phyloP scores from a whole-genome alignment of 1,140 invertebrate genomes.

The Macrocentrus cingulum region DNA sequence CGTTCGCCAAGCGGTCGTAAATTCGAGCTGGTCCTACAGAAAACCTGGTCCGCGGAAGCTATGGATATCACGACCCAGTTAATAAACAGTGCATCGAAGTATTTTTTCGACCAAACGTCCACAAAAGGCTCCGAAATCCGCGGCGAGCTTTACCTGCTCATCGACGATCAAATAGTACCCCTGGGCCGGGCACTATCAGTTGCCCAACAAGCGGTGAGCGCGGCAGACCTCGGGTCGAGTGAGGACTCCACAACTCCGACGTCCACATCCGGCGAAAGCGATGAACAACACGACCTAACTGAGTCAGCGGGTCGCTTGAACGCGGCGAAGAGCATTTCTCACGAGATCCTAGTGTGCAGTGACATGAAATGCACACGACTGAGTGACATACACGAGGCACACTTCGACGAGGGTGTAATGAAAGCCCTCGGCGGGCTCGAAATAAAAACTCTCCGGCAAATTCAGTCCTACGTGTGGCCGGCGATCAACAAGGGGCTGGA shows the following conservation, averaged over 20 bases:
- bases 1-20: conserved; percentile 16
- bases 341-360: conserved; percentile 44
- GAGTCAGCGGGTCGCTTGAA: neutral
- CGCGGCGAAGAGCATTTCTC: conserved; percentile 25
- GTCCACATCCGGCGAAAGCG: neutral
- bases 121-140: conserved; percentile 1
- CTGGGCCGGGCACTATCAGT: conserved; percentile 10
- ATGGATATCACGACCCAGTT: neutral
- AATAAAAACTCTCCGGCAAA: conserved; percentile 30
- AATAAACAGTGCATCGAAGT: neutral
- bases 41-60: conserved; percentile 6
- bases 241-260: too few species aligned
- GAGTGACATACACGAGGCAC: conserved; percentile 31
- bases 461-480: conserved; percentile 55
- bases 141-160: conserved; percentile 23
- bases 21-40: conserved; percentile 6
- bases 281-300: neutral
- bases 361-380: conserved; percentile 34
- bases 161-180: conserved; percentile 15
- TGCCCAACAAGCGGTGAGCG: neutral
- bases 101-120: conserved; percentile 10
- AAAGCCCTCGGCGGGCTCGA: conserved; percentile 30
- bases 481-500: conserved; percentile 47
- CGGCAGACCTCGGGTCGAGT: neutral
- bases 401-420: conserved; percentile 42